Evolutionary conservation across 2,888 invertebrate species (phyloP).

Genomic region (Romanomermis culicivorax): DNA sequence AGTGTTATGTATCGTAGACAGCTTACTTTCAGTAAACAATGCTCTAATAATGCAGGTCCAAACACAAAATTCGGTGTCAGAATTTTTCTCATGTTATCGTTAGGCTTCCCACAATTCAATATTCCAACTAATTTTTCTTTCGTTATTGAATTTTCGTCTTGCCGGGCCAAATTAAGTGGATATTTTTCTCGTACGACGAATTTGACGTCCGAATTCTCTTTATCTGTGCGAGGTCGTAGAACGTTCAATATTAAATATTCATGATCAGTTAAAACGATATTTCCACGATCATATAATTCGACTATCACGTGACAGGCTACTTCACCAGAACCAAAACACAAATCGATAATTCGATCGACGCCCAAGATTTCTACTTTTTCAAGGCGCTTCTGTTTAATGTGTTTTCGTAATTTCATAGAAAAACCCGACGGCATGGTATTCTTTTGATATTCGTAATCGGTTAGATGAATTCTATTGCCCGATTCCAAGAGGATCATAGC

Average conservation of each 20-base stretch:
- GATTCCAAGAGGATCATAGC: slow-evolving; percentile 71
- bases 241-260: slow-evolving; percentile 54
- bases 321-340: slow-evolving; percentile 78
- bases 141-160: slow-evolving; percentile 30
- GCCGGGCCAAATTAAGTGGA: slow-evolving; percentile 31
- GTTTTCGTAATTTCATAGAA: slow-evolving; percentile 94
- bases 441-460: slow-evolving; percentile 95
- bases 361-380: slow-evolving; percentile 42
- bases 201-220: slow-evolving; percentile 48
- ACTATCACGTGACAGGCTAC: slow-evolving; percentile 82
- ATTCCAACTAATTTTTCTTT: neutral
- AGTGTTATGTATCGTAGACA: slow-evolving; percentile 40
- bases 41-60: slow-evolving; percentile 74
- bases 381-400: slow-evolving; percentile 76
- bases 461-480: slow-evolving; percentile 73
- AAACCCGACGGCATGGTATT: slow-evolving; percentile 57
- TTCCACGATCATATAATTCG: slow-evolving; percentile 74
- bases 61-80: slow-evolving; percentile 38
- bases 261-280: slow-evolving; percentile 75
- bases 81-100: slow-evolving; percentile 10
- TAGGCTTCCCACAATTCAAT: slow-evolving; percentile 5
- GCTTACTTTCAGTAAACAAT: slow-evolving; percentile 51
- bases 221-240: slow-evolving; percentile 39
- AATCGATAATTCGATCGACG: slow-evolving; percentile 70
- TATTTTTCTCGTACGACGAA: slow-evolving; percentile 83